Percentiles rank a stretch among this genome's conserved stretches.
phyloP scores from a whole-genome alignment of 2,797 vertebrate species.

The Champsocephalus gunnari region DNA sequence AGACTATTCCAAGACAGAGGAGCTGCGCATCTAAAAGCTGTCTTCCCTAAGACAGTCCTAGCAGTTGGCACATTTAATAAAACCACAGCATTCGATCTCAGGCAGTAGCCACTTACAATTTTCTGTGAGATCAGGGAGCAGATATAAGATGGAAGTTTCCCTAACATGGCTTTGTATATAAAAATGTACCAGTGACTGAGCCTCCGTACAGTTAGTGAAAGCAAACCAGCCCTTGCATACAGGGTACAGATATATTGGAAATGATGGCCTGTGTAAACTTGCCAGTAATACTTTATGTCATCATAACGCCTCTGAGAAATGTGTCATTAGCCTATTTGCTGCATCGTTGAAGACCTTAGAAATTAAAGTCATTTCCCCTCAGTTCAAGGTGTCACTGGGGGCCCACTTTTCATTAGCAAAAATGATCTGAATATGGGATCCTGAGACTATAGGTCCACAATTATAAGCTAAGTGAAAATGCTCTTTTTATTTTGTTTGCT shows the following conservation, averaged over 20 bases:
- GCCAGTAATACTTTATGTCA: slow-evolving; percentile 62
- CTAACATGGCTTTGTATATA: no score
- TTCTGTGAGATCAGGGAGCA: no score
- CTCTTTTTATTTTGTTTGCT: slow-evolving; percentile 59
- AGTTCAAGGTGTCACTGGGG: slow-evolving; percentile 65
- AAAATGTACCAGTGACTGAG: no score
- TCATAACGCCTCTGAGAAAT: slow-evolving; percentile 65
- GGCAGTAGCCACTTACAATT: no score
- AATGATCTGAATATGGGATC: slow-evolving; percentile 66
- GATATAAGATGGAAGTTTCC: no score
- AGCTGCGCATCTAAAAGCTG: no score
- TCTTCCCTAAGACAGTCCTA: no score
- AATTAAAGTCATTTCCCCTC: slow-evolving; percentile 64
- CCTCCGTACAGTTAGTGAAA: no score
- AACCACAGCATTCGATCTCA: no score
- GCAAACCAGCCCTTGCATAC: no score
- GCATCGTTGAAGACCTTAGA: slow-evolving; percentile 70
- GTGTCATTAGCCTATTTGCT: slow-evolving; percentile 74
- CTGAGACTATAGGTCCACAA: slow-evolving; percentile 64
- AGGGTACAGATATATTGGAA: slow-evolving; percentile 18
- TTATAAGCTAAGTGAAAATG: slow-evolving; percentile 69
- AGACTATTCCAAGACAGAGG: no score
- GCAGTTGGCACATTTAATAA: no score
- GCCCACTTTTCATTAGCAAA: slow-evolving; percentile 74
- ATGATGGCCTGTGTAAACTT: slow-evolving; percentile 62